A percentile compares a stretch with the other conserved stretches of the same genome.
phyloP scores from a whole-genome alignment of 92 coral and sea anemone species.

The Zoanthus solanderi region DNA sequence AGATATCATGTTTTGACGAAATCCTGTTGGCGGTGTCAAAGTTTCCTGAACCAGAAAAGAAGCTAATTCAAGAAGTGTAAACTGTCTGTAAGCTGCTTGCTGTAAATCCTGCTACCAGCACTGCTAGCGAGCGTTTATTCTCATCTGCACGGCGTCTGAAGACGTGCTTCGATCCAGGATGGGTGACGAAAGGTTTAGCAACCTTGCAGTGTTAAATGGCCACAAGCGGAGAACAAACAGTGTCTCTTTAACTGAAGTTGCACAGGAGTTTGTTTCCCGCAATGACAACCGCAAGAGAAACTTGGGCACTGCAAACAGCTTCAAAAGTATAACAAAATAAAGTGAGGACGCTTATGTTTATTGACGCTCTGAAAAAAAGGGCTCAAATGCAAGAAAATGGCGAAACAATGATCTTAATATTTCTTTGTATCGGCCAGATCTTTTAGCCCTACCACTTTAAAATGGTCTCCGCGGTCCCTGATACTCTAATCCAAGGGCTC shows the following conservation, averaged over 20 bases:
- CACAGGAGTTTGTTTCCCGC: conserved; percentile 13
- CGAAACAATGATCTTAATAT: too few species aligned
- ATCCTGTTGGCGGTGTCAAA: conserved; percentile 23
- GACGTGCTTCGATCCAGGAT: conserved; percentile 15
- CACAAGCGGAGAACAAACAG: conserved; percentile 4
- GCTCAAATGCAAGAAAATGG: too few species aligned
- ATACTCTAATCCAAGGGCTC: too few species aligned
- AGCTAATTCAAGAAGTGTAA: conserved; percentile 17
- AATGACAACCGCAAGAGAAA: conserved; percentile 15
- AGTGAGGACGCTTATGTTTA: not conserved
- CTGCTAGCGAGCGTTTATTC: not conserved
- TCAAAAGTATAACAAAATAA: not conserved
- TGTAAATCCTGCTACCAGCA: not conserved
- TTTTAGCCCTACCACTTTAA: too few species aligned
- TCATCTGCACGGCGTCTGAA: conserved; percentile 7
- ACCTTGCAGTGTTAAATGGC: not conserved
- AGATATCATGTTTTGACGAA: conserved; percentile 13
- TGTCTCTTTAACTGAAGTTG: not conserved
- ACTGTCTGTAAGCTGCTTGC: not conserved
- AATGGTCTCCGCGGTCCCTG: too few species aligned
- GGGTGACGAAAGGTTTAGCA: conserved; percentile 11
- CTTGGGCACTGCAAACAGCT: conserved; percentile 4
- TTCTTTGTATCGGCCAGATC: too few species aligned
- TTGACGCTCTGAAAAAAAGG: too few species aligned
- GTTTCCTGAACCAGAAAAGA: conserved; percentile 4